phyloP scores from a whole-genome alignment of 2,888 invertebrate species.

The Cosmorhoe ocellata region DNA sequence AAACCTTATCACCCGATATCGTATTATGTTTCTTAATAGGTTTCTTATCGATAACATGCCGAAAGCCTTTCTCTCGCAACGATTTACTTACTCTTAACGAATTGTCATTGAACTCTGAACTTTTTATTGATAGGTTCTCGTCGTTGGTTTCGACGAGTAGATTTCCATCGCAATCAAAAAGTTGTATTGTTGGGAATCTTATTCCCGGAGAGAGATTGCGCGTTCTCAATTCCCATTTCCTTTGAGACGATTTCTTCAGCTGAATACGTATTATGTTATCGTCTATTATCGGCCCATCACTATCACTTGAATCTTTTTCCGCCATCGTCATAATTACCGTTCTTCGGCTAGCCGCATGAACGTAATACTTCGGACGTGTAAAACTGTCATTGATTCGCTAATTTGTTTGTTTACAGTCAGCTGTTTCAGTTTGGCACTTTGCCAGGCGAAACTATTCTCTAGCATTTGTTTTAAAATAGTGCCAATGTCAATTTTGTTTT shows the following conservation, averaged over 20 bases:
- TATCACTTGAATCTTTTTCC: slow-evolving; percentile 64
- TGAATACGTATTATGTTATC: slow-evolving; percentile 84
- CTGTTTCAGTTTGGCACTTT: slow-evolving; percentile 69
- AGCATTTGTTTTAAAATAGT: slow-evolving; percentile 74
- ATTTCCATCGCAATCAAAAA: slow-evolving; percentile 84
- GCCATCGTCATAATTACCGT: slow-evolving; percentile 56
- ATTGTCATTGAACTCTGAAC: slow-evolving; percentile 60
- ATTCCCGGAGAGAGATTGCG: slow-evolving; percentile 84
- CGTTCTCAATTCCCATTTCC: slow-evolving; percentile 85
- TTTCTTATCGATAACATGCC: slow-evolving; percentile 61
- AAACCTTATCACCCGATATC: slow-evolving; percentile 70
- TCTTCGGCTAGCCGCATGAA: slow-evolving; percentile 6
- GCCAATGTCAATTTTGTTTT: slow-evolving; percentile 81
- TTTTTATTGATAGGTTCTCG: slow-evolving; percentile 77
- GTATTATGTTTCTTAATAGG: slow-evolving; percentile 69
- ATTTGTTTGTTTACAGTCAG: slow-evolving; percentile 80
- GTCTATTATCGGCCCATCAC: slow-evolving; percentile 73
- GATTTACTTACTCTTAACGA: slow-evolving; percentile 60
- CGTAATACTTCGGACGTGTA: slow-evolving; percentile 43
- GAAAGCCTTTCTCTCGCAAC: slow-evolving; percentile 66
- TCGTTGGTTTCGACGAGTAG: slow-evolving; percentile 84
- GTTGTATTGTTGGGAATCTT: slow-evolving; percentile 83
- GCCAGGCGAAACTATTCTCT: slow-evolving; percentile 67
- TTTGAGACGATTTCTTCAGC: slow-evolving; percentile 83
- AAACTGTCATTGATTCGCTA: slow-evolving; percentile 53